Conservation (phyloP, 2,888 invertebrate genomes). For the Adineta ricciae region DNA sequence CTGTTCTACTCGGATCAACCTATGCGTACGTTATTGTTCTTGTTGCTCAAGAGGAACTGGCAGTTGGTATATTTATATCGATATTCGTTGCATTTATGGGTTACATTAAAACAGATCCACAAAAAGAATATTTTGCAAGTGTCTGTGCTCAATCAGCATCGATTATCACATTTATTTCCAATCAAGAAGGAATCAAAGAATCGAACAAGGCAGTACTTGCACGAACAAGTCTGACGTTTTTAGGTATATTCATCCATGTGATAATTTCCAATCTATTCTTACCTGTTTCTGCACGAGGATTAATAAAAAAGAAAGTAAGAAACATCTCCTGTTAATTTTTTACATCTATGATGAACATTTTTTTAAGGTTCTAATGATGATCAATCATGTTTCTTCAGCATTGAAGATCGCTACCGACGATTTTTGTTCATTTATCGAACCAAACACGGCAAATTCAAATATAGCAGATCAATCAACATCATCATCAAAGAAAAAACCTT, state of each 20-base stretch:
- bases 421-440: constrained; percentile 1
- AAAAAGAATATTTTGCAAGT: constrained; percentile 11
- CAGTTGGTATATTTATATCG: not conserved
- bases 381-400: not conserved
- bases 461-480: not conserved
- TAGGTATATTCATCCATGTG: constrained; percentile 8
- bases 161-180: not conserved
- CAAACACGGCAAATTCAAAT: not conserved
- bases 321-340: too few relatives aligned
- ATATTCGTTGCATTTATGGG: not conserved
- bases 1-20: constrained; percentile 9
- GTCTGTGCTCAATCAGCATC: not conserved
- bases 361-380: not conserved
- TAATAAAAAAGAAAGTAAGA: not conserved
- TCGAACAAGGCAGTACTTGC: not conserved
- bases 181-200: not conserved
- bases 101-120: not conserved
- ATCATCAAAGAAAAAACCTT: not conserved
- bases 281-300: not conserved
- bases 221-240: constrained; percentile 16
- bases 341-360: too few relatives aligned
- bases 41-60: not conserved
- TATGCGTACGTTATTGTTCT: not conserved
- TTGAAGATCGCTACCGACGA: not conserved
- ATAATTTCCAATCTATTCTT: not conserved